Percentiles rank a stretch among this genome's conserved stretches.
phyloP scores from a whole-genome alignment of 2,797 vertebrate genomes.

The Microcaecilia unicolor region DNA sequence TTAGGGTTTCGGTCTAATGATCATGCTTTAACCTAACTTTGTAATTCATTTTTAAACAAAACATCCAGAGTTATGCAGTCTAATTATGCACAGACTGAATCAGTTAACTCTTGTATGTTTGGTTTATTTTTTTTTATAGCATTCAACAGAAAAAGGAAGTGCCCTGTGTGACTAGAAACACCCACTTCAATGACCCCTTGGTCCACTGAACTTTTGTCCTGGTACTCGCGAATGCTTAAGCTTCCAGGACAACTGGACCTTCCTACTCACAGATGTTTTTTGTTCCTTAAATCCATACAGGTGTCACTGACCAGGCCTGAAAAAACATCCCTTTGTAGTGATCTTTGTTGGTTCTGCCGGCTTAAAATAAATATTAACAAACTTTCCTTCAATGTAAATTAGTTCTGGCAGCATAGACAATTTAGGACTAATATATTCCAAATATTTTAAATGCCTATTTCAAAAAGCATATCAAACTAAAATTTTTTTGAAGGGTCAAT shows the following conservation, averaged over 20 bases:
- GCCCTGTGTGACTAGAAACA: constrained; percentile 12
- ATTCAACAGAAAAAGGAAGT: constrained; percentile 26
- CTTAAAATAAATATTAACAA: constrained; percentile 18
- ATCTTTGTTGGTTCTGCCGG: constrained; percentile 14
- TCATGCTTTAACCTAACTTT: too few relatives aligned
- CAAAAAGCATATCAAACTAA: constrained; percentile 14
- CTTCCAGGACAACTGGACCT: constrained; percentile 7
- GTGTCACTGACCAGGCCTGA: constrained; percentile 6
- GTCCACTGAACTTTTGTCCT: constrained; percentile 11
- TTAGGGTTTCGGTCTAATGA: too few relatives aligned
- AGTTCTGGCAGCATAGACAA: constrained; percentile 12
- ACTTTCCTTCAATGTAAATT: constrained; percentile 43
- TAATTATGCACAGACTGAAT: neutral
- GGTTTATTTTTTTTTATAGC: too few relatives aligned
- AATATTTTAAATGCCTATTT: constrained; percentile 19
- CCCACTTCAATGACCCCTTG: neutral
- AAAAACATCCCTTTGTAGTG: constrained; percentile 5
- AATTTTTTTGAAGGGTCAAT: too few relatives aligned
- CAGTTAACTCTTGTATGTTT: too few relatives aligned
- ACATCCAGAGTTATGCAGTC: neutral
- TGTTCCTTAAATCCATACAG: constrained; percentile 13
- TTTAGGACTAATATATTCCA: constrained; percentile 21
- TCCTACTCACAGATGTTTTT: constrained; percentile 20
- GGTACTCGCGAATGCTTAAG: neutral
- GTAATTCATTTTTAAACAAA: neutral